A percentile compares a stretch with the other conserved stretches of the same genome.
These are phyloP conservation scores for Penaeus chinensis DNA, from an alignment of 1,140 invertebrate genomes.

Conservation along the genomic window DNA sequence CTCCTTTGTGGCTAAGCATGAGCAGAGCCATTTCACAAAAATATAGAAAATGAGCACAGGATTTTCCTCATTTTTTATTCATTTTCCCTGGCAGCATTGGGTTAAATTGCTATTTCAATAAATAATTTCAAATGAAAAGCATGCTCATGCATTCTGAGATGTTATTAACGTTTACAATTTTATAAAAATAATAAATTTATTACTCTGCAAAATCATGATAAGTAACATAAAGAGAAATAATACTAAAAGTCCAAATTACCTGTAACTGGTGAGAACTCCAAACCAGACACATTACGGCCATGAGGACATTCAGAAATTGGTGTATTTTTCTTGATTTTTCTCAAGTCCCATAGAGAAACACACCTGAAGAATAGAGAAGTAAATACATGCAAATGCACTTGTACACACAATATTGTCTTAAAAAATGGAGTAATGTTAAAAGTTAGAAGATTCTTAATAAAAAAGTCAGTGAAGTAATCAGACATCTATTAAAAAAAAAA, in stretches of 20 bases:
- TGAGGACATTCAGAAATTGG: constrained; percentile 21
- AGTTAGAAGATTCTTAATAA: too few species aligned
- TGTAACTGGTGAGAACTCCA: constrained; percentile 50
- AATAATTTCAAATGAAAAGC: too few species aligned
- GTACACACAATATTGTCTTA: neutral
- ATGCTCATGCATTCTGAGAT: too few species aligned
- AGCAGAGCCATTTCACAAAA: too few species aligned
- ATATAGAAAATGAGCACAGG: too few species aligned
- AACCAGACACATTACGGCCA: constrained; percentile 18
- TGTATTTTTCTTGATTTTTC: constrained; percentile 26
- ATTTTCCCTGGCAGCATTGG: too few species aligned
- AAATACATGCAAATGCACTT: neutral
- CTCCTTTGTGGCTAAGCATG: too few species aligned
- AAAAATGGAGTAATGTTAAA: neutral
- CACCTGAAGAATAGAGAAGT: neutral
- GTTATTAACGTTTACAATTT: too few species aligned
- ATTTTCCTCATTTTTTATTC: too few species aligned
- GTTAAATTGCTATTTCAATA: too few species aligned
- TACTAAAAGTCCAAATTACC: neutral
- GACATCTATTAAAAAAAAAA: too few species aligned
- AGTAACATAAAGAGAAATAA: neutral
- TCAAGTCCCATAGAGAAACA: constrained; percentile 47
- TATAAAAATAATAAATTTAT: neutral
- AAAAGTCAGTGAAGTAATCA: too few species aligned
- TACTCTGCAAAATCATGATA: neutral